Base-by-base conservation (phyloP, 2,797 vertebrate genomes). In the Parotocinclus haroldoi region DNA sequence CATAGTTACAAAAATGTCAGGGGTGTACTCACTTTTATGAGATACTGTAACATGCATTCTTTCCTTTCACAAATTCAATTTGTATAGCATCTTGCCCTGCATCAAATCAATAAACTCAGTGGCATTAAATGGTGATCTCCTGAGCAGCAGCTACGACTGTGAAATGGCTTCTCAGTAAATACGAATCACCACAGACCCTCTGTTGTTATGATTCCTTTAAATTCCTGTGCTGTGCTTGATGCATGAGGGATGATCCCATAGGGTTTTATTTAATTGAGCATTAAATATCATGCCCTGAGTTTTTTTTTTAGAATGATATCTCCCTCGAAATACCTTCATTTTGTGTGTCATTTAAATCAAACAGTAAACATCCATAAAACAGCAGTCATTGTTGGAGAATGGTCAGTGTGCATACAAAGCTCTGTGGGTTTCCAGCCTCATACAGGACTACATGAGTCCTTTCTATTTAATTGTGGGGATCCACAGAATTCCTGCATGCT, bases 21-120 rank as follows among this genome's bases (percentile, higher is more conserved):
- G n/a, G n/a, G n/a, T n/a, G n/a, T n/a, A n/a, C n/a, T n/a, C n/a
- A n/a, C n/a, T n/a, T n/a, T n/a, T n/a, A n/a, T n/a, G n/a, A n/a
- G n/a, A n/a, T n/a, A n/a, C n/a, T n/a, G n/a, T 37, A 10, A 3
- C 50, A 50, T 37, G 56, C 10, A 74, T 55, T 53, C 16, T 68
- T 64, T 16, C 67, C 58, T 7, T 8, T 72, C 62, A n/a, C n/a
- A 0, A n/a, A 1, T 10, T 16, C 46, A 40, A 11, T 61, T 50
- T 17, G 13, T 7, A 38, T 61, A 17, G 37, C 46, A 48, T 58
- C 55, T 54, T 56, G 44, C 69, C n/a, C 19, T 49, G 45, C 19
- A 58, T 46, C 19, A 51, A 63, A 79, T 79, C 44, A 81, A 37
- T 46, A 87, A 89, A 90, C 88, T 88, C 89, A 88, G 83, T 86